phyloP scores from a whole-genome alignment of 2,797 vertebrate genomes.

The Craterocephalus amniculus region DNA sequence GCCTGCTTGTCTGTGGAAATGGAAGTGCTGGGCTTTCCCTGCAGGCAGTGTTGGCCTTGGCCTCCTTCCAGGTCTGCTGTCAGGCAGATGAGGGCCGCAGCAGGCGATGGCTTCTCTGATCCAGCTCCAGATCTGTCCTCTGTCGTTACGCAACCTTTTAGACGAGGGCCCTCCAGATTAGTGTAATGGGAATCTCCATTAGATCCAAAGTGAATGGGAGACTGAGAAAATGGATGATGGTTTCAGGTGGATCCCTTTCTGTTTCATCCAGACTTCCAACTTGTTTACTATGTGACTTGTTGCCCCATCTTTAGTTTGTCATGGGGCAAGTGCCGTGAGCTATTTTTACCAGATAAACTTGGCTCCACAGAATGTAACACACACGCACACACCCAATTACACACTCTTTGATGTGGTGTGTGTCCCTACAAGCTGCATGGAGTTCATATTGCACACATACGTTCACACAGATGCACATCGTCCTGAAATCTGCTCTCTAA shows the following conservation, averaged over 20 bases:
- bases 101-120: constrained; percentile 27
- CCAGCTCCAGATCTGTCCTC: constrained; percentile 30
- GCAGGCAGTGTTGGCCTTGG: constrained; percentile 6
- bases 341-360: constrained; percentile 59
- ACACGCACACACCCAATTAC: constrained; percentile 1
- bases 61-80: constrained; percentile 36
- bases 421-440: neutral
- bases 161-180: constrained; percentile 23
- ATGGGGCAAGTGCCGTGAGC: constrained; percentile 42
- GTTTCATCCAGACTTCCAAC: neutral
- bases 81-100: constrained; percentile 16
- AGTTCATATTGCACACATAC: neutral
- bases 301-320: constrained; percentile 31
- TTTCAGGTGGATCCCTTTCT: neutral
- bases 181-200: constrained; percentile 19
- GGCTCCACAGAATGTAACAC: constrained; percentile 19
- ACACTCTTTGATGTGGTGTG: constrained; percentile 28
- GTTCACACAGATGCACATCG: neutral
- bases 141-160: neutral
- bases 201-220: neutral
- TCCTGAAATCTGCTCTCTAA: neutral
- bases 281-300: constrained; percentile 42
- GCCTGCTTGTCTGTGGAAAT: neutral
- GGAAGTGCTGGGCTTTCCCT: constrained; percentile 6
- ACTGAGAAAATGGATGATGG: neutral